Conservation (phyloP, 2,797 vertebrate genomes). For the Calcarius lapponicus region DNA sequence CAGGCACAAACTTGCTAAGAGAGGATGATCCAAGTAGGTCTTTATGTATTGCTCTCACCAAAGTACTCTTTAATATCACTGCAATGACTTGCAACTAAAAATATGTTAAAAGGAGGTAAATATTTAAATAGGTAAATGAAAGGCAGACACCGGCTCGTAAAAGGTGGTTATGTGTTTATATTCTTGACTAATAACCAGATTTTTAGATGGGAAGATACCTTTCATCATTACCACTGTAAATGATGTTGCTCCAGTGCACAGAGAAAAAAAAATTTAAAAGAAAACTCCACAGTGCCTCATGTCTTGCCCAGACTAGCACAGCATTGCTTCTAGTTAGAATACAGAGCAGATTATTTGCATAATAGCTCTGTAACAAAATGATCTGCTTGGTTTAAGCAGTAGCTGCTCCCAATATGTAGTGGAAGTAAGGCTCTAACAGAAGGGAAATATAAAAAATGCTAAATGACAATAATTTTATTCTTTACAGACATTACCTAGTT, state of each 20-base stretch:
- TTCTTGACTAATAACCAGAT: neutral
- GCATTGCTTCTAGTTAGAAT: slow-evolving; percentile 27
- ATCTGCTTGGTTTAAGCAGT: slow-evolving; percentile 14
- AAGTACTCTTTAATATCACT: slow-evolving; percentile 19
- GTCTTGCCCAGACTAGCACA: slow-evolving; percentile 46
- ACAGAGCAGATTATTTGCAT: slow-evolving; percentile 28
- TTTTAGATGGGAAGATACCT: slow-evolving; percentile 7
- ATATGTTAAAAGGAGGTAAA: neutral
- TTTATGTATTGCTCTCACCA: neutral
- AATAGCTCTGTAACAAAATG: slow-evolving; percentile 38
- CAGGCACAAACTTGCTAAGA: slow-evolving; percentile 15
- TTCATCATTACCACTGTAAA: neutral
- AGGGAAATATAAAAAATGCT: slow-evolving; percentile 45
- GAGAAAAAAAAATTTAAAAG: neutral
- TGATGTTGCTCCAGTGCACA: neutral
- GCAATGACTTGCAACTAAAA: slow-evolving; percentile 52
- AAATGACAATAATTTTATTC: neutral
- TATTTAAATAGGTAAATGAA: neutral
- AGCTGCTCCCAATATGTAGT: neutral
- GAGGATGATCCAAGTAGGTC: neutral
- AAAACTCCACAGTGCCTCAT: slow-evolving; percentile 2
- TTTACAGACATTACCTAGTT: slow-evolving; percentile 26
- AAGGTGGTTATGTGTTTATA: slow-evolving; percentile 15
- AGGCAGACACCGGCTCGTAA: neutral
- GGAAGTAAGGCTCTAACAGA: slow-evolving; percentile 7